Evolutionary conservation across 2,888 invertebrate genomes (phyloP).

Genomic region (Aleiodes alternator): DNA sequence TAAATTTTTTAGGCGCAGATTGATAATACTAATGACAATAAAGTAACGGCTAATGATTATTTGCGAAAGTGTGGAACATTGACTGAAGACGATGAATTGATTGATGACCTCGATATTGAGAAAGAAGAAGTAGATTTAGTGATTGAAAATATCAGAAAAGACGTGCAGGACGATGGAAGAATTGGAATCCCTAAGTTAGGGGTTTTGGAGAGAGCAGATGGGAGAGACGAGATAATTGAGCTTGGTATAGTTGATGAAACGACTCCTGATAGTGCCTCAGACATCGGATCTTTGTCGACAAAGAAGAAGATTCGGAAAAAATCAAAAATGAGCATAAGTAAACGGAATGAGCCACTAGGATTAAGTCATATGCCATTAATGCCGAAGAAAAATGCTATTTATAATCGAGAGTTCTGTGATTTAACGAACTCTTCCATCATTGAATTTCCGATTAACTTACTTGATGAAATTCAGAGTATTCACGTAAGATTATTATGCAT

Average conservation of each 20-base stretch:
- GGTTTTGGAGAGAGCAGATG: neutral
- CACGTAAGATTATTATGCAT: slow-evolving; percentile 53
- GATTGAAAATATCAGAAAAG: slow-evolving; percentile 14
- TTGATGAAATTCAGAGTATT: slow-evolving; percentile 56
- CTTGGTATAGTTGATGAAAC: slow-evolving; percentile 53
- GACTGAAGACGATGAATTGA: neutral
- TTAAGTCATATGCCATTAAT: slow-evolving; percentile 39
- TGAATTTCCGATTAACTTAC: slow-evolving; percentile 58
- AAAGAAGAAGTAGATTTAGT: slow-evolving; percentile 43
- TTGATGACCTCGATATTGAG: slow-evolving; percentile 16
- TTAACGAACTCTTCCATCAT: slow-evolving; percentile 54
- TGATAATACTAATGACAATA: neutral
- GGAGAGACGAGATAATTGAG: neutral
- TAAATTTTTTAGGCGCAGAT: neutral
- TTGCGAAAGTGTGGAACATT: neutral
- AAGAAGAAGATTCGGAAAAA: slow-evolving; percentile 51
- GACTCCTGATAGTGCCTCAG: slow-evolving; percentile 55
- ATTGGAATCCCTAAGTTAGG: neutral
- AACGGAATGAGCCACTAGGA: slow-evolving; percentile 29
- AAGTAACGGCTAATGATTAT: neutral
- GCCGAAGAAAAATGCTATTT: slow-evolving; percentile 54
- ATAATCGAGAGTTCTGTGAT: slow-evolving; percentile 60
- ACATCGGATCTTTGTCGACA: slow-evolving; percentile 50
- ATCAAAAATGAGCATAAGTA: neutral
- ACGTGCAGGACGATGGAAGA: neutral